Evolutionary conservation across 2,797 vertebrate genomes (phyloP).

Genomic region (Hapalemur alaotrensis): DNA sequence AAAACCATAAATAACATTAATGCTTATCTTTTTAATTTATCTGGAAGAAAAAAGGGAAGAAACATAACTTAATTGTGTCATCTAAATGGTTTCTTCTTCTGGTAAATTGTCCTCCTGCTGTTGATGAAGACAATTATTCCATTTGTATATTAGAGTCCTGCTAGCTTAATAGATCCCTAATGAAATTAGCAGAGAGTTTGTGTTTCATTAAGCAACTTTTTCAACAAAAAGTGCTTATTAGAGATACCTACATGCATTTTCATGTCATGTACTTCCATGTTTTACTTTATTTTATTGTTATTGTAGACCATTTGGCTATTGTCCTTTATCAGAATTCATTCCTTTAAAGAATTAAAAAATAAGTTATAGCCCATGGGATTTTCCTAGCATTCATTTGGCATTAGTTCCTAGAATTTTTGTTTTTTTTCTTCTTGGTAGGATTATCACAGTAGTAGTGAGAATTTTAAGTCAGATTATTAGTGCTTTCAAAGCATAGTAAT

Average conservation of each 20-base stretch:
- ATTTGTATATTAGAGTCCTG: constrained; percentile 66
- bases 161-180: constrained; percentile 64
- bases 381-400: background rate
- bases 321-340: background rate
- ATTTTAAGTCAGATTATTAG: background rate
- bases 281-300: background rate
- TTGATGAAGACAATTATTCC: constrained; percentile 67
- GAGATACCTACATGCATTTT: background rate
- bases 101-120: constrained; percentile 69
- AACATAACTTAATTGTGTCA: constrained; percentile 67
- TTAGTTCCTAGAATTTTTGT: background rate
- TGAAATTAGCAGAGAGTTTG: constrained; percentile 68
- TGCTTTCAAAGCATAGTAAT: background rate
- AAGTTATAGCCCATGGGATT: background rate
- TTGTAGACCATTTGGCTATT: background rate
- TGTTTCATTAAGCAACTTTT: constrained; percentile 50
- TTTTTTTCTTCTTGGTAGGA: background rate
- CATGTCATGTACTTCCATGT: background rate
- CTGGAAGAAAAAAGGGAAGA: constrained; percentile 57
- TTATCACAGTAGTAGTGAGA: background rate
- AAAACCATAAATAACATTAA: constrained; percentile 62
- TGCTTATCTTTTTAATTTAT: constrained; percentile 72
- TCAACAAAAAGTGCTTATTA: constrained; percentile 4
- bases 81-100: constrained; percentile 63
- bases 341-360: background rate